A percentile compares a stretch with the other conserved stretches of the same genome.
phyloP scores from a whole-genome alignment of 2,888 invertebrate species.

The Synergus umbraculus region DNA sequence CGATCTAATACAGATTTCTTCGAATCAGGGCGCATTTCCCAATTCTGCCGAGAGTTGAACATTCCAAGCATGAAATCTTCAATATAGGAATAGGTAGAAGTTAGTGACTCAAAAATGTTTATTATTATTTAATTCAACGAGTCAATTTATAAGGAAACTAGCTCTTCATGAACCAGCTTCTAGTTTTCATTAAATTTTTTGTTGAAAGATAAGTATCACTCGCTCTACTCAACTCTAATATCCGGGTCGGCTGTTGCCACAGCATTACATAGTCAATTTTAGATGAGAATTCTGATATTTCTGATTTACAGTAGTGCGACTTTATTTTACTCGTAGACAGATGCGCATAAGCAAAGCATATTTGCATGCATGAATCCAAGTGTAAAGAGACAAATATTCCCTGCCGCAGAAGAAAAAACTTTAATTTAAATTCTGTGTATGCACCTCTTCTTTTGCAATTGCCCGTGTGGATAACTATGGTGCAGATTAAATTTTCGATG shows the following conservation, averaged over 20 bases:
- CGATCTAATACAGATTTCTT: background rate
- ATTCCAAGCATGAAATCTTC: no score
- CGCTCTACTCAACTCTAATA: background rate
- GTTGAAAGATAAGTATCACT: background rate
- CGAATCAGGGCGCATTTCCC: background rate
- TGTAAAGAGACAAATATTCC: constrained; percentile 27
- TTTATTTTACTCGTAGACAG: constrained; percentile 10
- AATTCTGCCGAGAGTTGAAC: background rate
- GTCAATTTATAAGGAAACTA: no score
- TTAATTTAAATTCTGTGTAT: background rate
- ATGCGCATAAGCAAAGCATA: constrained; percentile 1
- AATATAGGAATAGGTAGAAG: no score
- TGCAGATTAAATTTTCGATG: background rate
- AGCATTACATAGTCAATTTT: constrained; percentile 9
- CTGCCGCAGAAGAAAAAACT: background rate
- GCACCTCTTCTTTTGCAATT: background rate
- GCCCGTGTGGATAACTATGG: background rate
- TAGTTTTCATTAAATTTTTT: background rate
- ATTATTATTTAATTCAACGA: no score
- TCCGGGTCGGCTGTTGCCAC: background rate
- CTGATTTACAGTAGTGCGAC: background rate
- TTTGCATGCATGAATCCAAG: constrained; percentile 32
- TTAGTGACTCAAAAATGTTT: no score
- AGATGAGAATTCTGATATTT: constrained; percentile 6
- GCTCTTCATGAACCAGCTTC: background rate